Evolutionary conservation across 2,113 vertebrate species (phyloP).

Genomic region (Cebus imitator): DNA sequence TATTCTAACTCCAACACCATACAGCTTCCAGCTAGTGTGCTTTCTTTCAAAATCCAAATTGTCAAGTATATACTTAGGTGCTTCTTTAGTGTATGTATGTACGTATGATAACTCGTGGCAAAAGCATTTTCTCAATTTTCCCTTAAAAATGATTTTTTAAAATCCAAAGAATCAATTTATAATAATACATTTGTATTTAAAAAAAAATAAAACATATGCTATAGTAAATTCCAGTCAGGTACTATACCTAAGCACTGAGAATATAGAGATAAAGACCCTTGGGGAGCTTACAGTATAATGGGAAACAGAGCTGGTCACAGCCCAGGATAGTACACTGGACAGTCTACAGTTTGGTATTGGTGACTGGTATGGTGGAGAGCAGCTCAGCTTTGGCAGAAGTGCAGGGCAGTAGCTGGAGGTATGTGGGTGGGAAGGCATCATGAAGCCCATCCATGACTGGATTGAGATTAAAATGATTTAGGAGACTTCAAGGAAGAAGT

Average conservation of each 20-base stretch:
- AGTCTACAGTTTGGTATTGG: neutral
- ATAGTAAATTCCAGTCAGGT: neutral
- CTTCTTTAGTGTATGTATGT: neutral
- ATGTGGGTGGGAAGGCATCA: no score
- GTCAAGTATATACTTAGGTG: neutral
- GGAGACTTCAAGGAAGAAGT: neutral
- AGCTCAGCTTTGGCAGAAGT: neutral
- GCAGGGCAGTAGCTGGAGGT: neutral
- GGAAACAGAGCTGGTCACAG: neutral
- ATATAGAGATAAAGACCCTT: neutral
- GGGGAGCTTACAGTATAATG: neutral
- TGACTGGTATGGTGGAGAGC: neutral
- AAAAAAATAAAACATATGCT: neutral
- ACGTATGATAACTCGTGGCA: neutral
- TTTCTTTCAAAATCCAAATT: neutral
- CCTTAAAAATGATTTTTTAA: slow-evolving; percentile 17
- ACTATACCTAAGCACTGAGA: neutral
- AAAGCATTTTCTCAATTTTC: neutral
- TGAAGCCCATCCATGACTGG: neutral
- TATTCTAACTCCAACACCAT: neutral
- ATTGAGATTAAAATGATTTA: neutral
- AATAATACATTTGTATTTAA: neutral
- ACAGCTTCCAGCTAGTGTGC: neutral
- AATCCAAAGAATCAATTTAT: slow-evolving; percentile 8
- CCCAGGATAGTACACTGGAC: neutral